Evolutionary conservation across 2,113 vertebrate genomes (phyloP), one percentile per base, ranked within the genome.

Genomic region (Odocoileus virginianus): DNA sequence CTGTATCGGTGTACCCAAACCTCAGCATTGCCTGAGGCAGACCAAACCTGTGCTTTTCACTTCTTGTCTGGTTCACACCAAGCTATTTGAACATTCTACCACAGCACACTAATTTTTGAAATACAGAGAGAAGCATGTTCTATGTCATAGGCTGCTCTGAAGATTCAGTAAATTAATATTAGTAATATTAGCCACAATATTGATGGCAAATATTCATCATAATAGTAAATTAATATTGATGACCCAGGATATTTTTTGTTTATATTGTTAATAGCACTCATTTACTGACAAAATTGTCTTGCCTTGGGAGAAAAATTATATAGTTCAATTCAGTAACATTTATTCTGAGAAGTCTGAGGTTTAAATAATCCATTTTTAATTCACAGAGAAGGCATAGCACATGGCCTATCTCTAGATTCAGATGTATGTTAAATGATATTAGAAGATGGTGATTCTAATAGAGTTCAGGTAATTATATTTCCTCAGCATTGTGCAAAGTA

Each of bases 1-100:
- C 4, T 6, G 2, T 25, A 28, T 64, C 7, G 6, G 15, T 67
- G 36, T 0, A 13, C 3, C 1, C 3, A 33, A 21, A 88, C 52
- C 2, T 67, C 11, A 76, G n/a, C n/a, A 76, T n/a, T 45, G 43
- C 50, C 21, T 8, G 5, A 2, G 16, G 4, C 8, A 57, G 10
- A 76, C 28, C 47, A 33, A 28, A 16, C 4, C 6, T 61, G 9
- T 55, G 25, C 2, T 23, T 25, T 79, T 78, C 28, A 27, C 45
- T 87, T 58, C n/a, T 27, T 25, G 43, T 36, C 19, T 89, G 6
- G 64, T 28, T 47, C 40, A 88, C 0, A 10, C 14, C 1, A 81
- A 84, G 25, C 5, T 57, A 30, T 2, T 47, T 71, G 71, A 88
- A 54, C 2, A 4, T 25, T 57, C 2, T 23, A 12, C 12, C 5